Base-by-base conservation (phyloP, 1,140 invertebrate species). In the Rhyzopertha dominica region DNA sequence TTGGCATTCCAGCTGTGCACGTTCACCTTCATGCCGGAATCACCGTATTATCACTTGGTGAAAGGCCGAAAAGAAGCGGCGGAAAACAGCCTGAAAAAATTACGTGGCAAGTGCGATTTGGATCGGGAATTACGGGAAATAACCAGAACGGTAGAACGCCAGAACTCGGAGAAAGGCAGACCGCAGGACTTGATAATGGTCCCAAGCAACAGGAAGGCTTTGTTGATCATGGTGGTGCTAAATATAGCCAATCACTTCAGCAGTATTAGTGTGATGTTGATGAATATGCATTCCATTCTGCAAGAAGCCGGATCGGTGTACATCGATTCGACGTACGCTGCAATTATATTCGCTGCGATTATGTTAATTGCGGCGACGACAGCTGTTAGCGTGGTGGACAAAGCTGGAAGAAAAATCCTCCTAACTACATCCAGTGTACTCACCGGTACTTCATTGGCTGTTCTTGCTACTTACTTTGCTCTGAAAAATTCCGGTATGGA, bases 191-290 rank as follows among this genome's bases (percentile, higher is more conserved):
- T 63, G 4, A 18, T 62, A 17, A 19, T 53, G 14, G 46, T 56
- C 1, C 49, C 50, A 23, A 57, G 55, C 20, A 61, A 63, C 34
- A 14, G 54, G 10, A 59, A 58, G 49, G 61, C 61, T 20, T 25
- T 57, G 3, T 23, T 60, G 14, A 59, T 63, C 5, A 54, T 63
- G 51, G 52, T 77, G 12, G 65, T 62, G 1, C 58, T 80, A 19
- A 75, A 79, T 65, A 61, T 68, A 38, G 68, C 77, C 37, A 77
- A 79, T 53, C 71, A 74, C 47, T 60, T 72, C 8, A 61, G 61
- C 44, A 69, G 70, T 22, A 63, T 73, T n/a, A 66, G 75, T 51
- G 75, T 71, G 3, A 67, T 80, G 19, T 68, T 77, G 49, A 78
- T 77, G 50, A 78, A 76, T 47, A 65, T 75, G 1, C 70, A 72